Base-by-base conservation (phyloP, 2,113 vertebrate species). In the Saccopteryx bilineata region DNA sequence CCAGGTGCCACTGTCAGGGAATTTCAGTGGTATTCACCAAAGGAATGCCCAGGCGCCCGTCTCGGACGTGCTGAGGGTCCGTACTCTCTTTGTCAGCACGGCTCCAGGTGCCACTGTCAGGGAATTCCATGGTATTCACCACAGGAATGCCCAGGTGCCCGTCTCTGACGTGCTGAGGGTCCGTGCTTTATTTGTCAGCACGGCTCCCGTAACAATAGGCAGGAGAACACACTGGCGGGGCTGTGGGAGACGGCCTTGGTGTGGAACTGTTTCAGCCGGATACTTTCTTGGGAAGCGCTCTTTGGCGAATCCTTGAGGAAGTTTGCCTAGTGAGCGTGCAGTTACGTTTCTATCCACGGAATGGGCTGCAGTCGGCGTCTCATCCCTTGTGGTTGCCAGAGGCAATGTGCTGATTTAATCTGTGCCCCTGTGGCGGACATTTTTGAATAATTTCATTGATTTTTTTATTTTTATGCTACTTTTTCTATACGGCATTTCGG, bases 281-380 rank as follows among this genome's bases (percentile, higher is more conserved):
- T 8, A 50, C 61, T 50, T 85, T 86, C 91, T 82, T 84, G n/a
- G n/a, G 56, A 91, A 79, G 58, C 54, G 71, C 87, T 14, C 31
- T 50, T 75, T 74, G 2, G 1, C 78, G 61, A 56, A 28, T 78
- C 87, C 54, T 80, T 39, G 80, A 79, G 92, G 92, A 91, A 75
- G 68, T 87, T 52, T 91, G 93, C 39, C 85, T 68, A 23, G 26
- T 61, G 69, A 94, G 46, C 56, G 2, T 81, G 46, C 81, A 95
- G 10, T 92, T 90, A 82, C 63, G 58, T 96, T 95, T 95, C 80
- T 89, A 88, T 63, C 78, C 87, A 80, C 68, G 71, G 79, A 87
- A 81, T 89, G 85, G 92, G 48, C 86, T 93, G 71, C 81, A 91
- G 96, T 87, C 85, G 93, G 90, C 68, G 58, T 74, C 56, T 18